Evolutionary conservation across 2,888 invertebrate species (phyloP).

Genomic region (Drosophila atroscutellata): DNA sequence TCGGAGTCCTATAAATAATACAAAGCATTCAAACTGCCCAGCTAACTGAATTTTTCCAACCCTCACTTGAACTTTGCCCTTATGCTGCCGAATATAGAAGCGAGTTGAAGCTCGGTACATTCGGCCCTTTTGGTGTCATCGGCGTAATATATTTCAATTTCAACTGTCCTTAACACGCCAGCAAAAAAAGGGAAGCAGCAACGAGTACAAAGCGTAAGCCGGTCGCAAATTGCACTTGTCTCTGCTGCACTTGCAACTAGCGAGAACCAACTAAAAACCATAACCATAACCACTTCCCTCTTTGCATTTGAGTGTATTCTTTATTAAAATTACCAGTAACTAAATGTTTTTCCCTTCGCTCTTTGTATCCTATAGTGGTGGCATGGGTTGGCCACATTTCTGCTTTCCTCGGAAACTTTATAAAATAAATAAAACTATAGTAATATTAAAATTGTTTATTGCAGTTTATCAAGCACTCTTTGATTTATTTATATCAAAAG

Average conservation of each 20-base stretch:
- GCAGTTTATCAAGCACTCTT: background rate
- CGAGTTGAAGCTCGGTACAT: constrained; percentile 34
- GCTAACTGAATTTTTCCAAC: constrained; percentile 65
- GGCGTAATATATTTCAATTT: constrained; percentile 73
- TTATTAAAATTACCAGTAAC: constrained; percentile 54
- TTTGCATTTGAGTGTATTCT: constrained; percentile 41
- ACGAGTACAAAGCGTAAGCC: constrained; percentile 3
- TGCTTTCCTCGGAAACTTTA: background rate
- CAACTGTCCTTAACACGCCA: constrained; percentile 63
- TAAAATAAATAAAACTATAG: background rate
- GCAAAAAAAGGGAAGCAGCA: constrained; percentile 39
- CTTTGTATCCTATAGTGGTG: background rate
- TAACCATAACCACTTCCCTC: constrained; percentile 48
- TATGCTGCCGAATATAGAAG: constrained; percentile 13
- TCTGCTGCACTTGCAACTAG: constrained; percentile 33
- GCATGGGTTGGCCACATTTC: background rate
- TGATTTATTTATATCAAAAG: background rate
- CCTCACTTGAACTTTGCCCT: constrained; percentile 52
- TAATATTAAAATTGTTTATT: background rate
- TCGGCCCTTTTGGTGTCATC: constrained; percentile 51
- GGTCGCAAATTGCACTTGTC: constrained; percentile 43
- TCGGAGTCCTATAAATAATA: constrained; percentile 28
- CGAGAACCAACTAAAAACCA: constrained; percentile 22
- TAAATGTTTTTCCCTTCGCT: constrained; percentile 7
- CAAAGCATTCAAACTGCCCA: constrained; percentile 26